These are phyloP conservation scores for Tromatobia lineatoria DNA, from an alignment of 2,888 invertebrate genomes.

Conservation along the genomic window DNA sequence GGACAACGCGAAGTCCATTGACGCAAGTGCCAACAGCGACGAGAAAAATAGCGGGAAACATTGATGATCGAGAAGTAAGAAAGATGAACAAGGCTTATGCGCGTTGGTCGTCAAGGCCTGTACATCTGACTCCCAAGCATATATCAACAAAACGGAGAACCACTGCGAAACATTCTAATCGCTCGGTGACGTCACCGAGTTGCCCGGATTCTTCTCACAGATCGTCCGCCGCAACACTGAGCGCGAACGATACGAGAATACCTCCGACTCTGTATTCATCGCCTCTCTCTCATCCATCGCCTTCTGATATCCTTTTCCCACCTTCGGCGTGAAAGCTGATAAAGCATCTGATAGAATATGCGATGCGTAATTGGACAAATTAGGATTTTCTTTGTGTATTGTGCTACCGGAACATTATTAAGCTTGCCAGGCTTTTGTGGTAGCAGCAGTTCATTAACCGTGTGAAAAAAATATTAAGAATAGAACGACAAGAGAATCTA, in stretches of 20 bases:
- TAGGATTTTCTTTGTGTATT: not conserved
- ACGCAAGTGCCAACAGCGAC: constrained; percentile 19
- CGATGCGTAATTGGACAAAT: not conserved
- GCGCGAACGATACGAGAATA: constrained; percentile 18
- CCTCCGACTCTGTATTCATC: not conserved
- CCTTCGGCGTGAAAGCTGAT: not conserved
- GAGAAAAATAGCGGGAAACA: constrained; percentile 5
- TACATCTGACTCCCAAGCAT: constrained; percentile 41
- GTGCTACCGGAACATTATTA: not conserved
- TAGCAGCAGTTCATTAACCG: no score
- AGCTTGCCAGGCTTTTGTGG: no score
- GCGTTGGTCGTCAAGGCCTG: not conserved
- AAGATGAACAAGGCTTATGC: not conserved
- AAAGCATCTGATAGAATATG: not conserved
- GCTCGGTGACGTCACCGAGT: constrained; percentile 73
- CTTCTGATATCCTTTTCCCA: not conserved
- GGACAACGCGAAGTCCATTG: constrained; percentile 15
- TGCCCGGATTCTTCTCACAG: constrained; percentile 15
- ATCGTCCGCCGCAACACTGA: not conserved
- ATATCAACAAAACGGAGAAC: constrained; percentile 80
- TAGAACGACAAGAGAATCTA: no score
- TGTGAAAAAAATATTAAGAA: no score
- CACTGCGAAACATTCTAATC: constrained; percentile 77
- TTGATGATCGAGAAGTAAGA: not conserved
- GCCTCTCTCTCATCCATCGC: not conserved